Conservation (phyloP, 2,113 vertebrate genomes). For the Eretmochelys imbricata region DNA sequence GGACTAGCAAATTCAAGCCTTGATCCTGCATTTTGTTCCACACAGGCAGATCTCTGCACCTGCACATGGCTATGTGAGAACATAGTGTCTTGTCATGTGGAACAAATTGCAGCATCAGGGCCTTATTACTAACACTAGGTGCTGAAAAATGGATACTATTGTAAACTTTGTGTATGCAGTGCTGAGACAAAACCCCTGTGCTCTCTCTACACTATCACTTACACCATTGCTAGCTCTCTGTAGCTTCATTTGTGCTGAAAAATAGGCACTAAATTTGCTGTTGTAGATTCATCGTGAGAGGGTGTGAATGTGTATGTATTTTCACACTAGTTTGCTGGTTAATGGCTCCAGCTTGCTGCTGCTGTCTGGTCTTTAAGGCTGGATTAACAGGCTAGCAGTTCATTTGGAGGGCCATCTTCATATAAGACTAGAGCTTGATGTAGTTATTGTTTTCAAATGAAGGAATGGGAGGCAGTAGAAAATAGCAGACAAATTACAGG, state of each 20-base stretch:
- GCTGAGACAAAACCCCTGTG: not conserved
- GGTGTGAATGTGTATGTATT: not conserved
- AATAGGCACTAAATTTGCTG: not conserved
- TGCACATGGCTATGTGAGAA: not conserved
- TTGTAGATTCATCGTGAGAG: not conserved
- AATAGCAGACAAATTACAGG: not conserved
- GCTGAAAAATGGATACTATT: not conserved
- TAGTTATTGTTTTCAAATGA: not conserved
- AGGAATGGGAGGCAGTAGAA: not conserved
- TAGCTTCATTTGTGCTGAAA: not conserved
- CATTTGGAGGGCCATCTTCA: not conserved
- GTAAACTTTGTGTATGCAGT: not conserved
- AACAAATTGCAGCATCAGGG: not conserved
- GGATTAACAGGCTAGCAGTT: not conserved
- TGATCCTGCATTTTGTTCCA: not conserved
- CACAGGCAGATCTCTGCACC: not conserved
- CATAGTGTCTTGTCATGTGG: not conserved
- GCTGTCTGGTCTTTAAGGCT: accelerated
- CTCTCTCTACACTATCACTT: accelerated
- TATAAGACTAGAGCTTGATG: not conserved
- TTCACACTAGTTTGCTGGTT: not conserved
- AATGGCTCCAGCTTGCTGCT: not conserved
- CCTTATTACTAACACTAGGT: no score
- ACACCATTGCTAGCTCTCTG: not conserved
- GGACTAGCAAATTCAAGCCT: not conserved